phyloP scores from a whole-genome alignment of 2,113 vertebrate genomes.

The Corynorhinus townsendii region DNA sequence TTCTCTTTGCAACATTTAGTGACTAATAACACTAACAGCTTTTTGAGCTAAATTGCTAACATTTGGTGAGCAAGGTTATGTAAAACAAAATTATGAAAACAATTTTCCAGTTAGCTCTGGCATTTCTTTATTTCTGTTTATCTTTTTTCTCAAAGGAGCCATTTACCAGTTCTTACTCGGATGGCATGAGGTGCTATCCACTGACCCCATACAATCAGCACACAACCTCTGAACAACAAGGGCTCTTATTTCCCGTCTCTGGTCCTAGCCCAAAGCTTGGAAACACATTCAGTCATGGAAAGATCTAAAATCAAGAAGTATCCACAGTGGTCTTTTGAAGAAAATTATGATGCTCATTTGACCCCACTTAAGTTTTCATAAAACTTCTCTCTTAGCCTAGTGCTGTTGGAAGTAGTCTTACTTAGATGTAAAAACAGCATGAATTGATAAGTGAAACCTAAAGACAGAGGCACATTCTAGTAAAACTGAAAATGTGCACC shows the following conservation, averaged over 20 bases:
- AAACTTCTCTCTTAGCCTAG: not conserved
- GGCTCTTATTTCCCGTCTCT: not conserved
- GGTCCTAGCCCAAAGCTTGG: conserved; percentile 6
- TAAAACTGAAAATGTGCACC: conserved; percentile 4
- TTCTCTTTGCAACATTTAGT: conserved; percentile 43
- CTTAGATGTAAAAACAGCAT: not conserved
- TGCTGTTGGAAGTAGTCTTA: not conserved
- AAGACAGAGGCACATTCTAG: conserved; percentile 19
- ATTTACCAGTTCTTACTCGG: conserved; percentile 43
- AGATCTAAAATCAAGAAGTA: conserved; percentile 3
- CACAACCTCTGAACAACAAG: conserved; percentile 34
- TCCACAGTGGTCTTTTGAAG: conserved; percentile 27
- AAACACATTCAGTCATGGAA: conserved; percentile 24
- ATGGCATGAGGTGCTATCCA: not conserved
- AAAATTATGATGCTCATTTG: conserved; percentile 26
- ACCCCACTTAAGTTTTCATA: conserved; percentile 21
- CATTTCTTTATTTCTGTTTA: conserved; percentile 70
- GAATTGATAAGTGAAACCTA: not conserved
- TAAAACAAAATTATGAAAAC: conserved; percentile 69
- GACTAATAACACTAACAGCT: conserved; percentile 56
- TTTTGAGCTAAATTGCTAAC: conserved; percentile 64
- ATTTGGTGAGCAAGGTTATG: conserved; percentile 60
- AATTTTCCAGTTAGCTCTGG: conserved; percentile 54
- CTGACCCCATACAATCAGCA: conserved; percentile 37
- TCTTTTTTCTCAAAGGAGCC: conserved; percentile 65